A percentile compares a stretch with the other conserved stretches of the same genome.
phyloP scores from a whole-genome alignment of 1,140 invertebrate genomes.

The Drosophila ficusphila region DNA sequence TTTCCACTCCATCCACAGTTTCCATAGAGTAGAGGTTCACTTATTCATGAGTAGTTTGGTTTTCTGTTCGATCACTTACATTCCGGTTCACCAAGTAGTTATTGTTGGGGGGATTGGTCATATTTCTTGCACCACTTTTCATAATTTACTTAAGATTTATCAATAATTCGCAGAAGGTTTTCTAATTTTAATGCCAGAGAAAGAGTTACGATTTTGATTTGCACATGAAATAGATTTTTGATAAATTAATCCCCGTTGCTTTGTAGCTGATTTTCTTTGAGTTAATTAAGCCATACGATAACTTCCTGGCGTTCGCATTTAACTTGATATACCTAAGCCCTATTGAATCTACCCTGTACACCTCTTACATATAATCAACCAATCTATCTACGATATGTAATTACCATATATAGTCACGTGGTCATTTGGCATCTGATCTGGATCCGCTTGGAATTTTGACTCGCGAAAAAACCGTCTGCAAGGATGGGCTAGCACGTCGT shows the following conservation, averaged over 20 bases:
- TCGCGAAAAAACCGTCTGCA: conserved; percentile 79
- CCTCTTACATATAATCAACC: conserved; percentile 46
- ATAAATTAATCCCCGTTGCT: conserved; percentile 12
- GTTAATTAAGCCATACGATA: conserved; percentile 18
- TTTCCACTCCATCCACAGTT: conserved; percentile 7
- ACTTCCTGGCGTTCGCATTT: conserved; percentile 8
- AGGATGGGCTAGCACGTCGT: conserved; percentile 86
- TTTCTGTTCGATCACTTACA: conserved; percentile 25
- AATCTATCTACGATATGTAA: conserved; percentile 52
- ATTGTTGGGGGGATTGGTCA: conserved; percentile 11
- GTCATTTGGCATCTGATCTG: conserved; percentile 97
- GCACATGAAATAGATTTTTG: conserved; percentile 22
- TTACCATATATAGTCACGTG: conserved; percentile 90
- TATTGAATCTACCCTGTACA: conserved; percentile 28
- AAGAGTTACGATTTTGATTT: conserved; percentile 8
- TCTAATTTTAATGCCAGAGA: conserved; percentile 1
- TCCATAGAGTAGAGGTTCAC: conserved; percentile 5
- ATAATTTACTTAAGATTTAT: neutral
- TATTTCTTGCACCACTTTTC: conserved; percentile 19
- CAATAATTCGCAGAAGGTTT: neutral
- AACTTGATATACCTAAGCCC: conserved; percentile 32
- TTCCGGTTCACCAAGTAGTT: conserved; percentile 17
- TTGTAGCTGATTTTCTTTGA: conserved; percentile 40
- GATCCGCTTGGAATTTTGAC: conserved; percentile 94
- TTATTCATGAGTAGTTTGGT: conserved; percentile 26